Percentiles rank a stretch among this genome's conserved stretches.
Evolutionary conservation across 1,140 invertebrate species (phyloP).

Genomic region (Tetranychus urticae): DNA sequence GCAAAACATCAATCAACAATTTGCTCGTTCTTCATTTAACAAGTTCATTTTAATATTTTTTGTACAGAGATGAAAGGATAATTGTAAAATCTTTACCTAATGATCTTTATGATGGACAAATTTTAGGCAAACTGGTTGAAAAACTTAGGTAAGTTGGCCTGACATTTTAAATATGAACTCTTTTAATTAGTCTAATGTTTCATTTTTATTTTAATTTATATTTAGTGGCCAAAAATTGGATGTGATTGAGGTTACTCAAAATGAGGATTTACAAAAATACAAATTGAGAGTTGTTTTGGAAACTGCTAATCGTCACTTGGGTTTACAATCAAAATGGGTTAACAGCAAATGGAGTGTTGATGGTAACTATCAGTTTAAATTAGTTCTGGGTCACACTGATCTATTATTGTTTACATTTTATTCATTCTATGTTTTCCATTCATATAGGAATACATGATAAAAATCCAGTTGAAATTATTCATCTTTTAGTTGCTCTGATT

Average conservation of each 20-base stretch:
- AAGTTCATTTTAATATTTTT: not conserved
- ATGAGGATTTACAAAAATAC: conserved; percentile 87
- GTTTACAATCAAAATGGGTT: conserved; percentile 21
- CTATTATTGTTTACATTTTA: not conserved
- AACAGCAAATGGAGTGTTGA: conserved; percentile 78
- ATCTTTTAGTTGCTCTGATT: conserved; percentile 72
- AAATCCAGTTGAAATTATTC: conserved; percentile 82
- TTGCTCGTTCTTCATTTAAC: not conserved
- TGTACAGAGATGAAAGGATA: conserved; percentile 71
- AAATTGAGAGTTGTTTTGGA: conserved; percentile 71
- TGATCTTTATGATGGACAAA: conserved; percentile 95
- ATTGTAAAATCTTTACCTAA: conserved; percentile 92
- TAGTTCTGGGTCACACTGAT: not conserved
- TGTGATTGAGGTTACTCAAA: conserved; percentile 94
- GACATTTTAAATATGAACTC: not conserved
- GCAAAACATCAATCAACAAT: not conserved
- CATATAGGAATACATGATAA: conserved; percentile 57
- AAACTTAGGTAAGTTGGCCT: conserved; percentile 25
- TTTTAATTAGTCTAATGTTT: not conserved
- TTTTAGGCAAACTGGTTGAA: conserved; percentile 70
- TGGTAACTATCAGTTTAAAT: conserved; percentile 20
- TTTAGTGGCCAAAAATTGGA: conserved; percentile 47
- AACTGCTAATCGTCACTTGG: conserved; percentile 48
- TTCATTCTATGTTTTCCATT: conserved; percentile 6
- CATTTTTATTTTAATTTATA: conserved; percentile 3